Evolutionary conservation across 2,888 invertebrate species (phyloP), one percentile per base, ranked within the genome.

Genomic region (Gandaritis pyraliata): DNA sequence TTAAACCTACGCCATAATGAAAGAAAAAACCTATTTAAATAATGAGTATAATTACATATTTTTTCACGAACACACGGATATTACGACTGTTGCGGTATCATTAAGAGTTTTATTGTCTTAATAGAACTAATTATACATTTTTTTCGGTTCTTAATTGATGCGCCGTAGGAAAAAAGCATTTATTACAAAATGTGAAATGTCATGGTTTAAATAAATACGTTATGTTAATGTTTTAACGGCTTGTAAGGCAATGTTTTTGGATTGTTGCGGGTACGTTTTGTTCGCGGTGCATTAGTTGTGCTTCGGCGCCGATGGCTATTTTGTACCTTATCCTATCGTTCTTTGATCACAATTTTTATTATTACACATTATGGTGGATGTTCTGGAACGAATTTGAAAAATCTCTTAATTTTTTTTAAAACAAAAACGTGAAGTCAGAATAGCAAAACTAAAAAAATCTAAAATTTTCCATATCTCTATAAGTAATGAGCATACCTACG

Each of bases 91-190:
- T 88, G 90, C 88, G 87, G 90, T 88, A 89, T 92, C 91, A 91
- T 92, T 90, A 92, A 90, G 88, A 89, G 81, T 90, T 92, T 92
- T 92, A 92, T 91, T 91, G 91, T 92, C 89, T 92, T 91, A 90
- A 92, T 91, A 90, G 88, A 88, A 80, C 89, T 92, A 90, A 92
- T 92, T 92, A 91, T 89, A 90, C 83, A 89, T 91, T 91, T 91
- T 90, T 92, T 90, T 90, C 89, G 91, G 89, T 79, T 82, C 82
- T 87, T 90, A 90, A 91, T 91, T 90, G 91, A 91, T 86, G 89
- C 88, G 84, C 85, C 78, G 87, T 86, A 83, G 86, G 88, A 87
- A 84, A n/a, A 70, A 90, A 86, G 87, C 88, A 87, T 90, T 92
- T 90, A 86, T 91, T 86, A 89, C 86, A 86, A 90, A 92, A 91